phyloP scores from a whole-genome alignment of 2,888 invertebrate species.

The Lycocerus yunnanus region DNA sequence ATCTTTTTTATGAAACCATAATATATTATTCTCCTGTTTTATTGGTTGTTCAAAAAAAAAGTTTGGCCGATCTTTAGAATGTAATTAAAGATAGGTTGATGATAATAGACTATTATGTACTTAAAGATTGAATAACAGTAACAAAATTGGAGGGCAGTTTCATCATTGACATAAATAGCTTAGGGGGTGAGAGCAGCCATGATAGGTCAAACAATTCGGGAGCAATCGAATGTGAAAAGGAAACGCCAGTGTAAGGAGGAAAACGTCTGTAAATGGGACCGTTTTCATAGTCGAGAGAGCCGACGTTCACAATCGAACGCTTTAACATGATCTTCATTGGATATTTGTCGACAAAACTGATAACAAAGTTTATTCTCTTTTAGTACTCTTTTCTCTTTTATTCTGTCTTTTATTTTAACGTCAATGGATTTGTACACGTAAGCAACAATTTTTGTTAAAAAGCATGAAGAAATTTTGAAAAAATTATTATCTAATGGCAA shows the following conservation, averaged over 20 bases:
- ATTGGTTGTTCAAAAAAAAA: neutral
- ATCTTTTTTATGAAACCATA: neutral
- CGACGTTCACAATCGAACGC: constrained; percentile 41
- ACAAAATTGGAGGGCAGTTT: constrained; percentile 44
- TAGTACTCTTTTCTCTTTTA: constrained; percentile 9
- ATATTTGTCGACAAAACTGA: constrained; percentile 32
- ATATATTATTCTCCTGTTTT: neutral
- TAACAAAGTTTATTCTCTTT: constrained; percentile 27
- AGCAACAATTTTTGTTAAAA: neutral
- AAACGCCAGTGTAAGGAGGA: constrained; percentile 56
- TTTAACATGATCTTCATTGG: constrained; percentile 38
- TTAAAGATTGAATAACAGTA: constrained; percentile 18
- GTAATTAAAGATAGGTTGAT: neutral
- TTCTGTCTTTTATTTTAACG: neutral
- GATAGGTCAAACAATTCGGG: constrained; percentile 57
- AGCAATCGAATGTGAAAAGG: constrained; percentile 56
- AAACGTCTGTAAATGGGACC: constrained; percentile 56
- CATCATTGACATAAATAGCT: constrained; percentile 47
- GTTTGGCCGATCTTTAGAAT: neutral
- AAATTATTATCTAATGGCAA: constrained; percentile 13
- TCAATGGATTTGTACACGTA: neutral
- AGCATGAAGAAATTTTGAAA: neutral
- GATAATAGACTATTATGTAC: neutral
- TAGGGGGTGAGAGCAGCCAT: constrained; percentile 44
- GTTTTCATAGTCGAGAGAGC: constrained; percentile 48